Evolutionary conservation across 2,888 invertebrate genomes (phyloP).

Genomic region (Hermodice carunculata): DNA sequence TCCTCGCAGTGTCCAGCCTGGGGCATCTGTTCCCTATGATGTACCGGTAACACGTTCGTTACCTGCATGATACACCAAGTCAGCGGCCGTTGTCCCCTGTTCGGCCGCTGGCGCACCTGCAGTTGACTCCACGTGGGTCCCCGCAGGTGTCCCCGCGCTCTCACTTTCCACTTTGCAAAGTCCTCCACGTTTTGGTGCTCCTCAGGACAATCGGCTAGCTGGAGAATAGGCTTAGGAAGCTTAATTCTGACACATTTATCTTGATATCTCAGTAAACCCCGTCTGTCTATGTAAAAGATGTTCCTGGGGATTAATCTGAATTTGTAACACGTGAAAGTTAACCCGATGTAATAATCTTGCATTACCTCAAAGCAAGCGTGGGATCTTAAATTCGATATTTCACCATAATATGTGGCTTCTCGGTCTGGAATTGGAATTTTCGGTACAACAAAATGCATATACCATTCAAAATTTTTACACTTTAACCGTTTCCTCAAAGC

Average conservation of each 20-base stretch:
- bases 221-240: constrained; percentile 1
- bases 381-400: constrained; percentile 10
- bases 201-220: constrained; percentile 6
- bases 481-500: constrained; percentile 83
- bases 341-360: constrained; percentile 22
- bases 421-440: constrained; percentile 75
- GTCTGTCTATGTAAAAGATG: constrained; percentile 20
- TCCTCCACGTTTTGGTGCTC: not conserved
- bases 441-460: constrained; percentile 94
- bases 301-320: constrained; percentile 18
- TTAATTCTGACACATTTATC: constrained; percentile 22
- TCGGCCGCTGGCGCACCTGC: not conserved
- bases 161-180: constrained; percentile 73
- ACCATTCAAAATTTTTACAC: constrained; percentile 93
- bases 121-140: too few species aligned
- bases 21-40: constrained; percentile 39
- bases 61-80: constrained; percentile 23
- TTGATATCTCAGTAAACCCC: constrained; percentile 19
- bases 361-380: constrained; percentile 14
- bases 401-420: constrained; percentile 12
- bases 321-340: constrained; percentile 20
- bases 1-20: constrained; percentile 33
- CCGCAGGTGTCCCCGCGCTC: constrained; percentile 36
- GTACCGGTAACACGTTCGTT: not conserved
- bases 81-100: constrained; percentile 13